Evolutionary conservation across 2,113 vertebrate species (phyloP).

Genomic region (Aldabrachelys gigantea): DNA sequence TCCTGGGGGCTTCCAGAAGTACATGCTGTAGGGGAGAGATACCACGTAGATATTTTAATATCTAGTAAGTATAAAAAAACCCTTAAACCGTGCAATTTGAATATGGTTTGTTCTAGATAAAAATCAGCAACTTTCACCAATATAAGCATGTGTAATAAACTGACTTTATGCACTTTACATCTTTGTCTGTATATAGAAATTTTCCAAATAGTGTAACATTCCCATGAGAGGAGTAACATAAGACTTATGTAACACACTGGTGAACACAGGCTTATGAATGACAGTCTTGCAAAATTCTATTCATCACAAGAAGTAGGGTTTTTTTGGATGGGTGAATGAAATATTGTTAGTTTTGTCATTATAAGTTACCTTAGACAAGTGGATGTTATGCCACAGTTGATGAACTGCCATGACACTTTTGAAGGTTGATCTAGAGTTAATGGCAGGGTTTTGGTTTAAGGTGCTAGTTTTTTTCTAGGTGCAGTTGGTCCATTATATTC

Average conservation of each 20-base stretch:
- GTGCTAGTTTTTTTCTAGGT: slow-evolving; percentile 18
- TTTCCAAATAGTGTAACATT: not conserved
- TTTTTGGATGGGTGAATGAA: not conserved
- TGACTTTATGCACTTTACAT: not conserved
- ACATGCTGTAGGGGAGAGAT: not conserved
- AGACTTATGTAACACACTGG: not conserved
- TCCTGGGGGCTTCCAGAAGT: not conserved
- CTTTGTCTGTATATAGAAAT: not conserved
- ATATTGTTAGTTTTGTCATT: not conserved
- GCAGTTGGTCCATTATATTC: slow-evolving; percentile 6
- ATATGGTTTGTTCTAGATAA: not conserved
- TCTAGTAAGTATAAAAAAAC: not conserved
- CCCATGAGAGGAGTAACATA: not conserved
- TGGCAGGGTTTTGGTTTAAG: slow-evolving; percentile 45
- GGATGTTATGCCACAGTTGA: slow-evolving; percentile 17
- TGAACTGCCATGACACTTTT: not conserved
- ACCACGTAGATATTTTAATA: not conserved
- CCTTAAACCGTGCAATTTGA: not conserved
- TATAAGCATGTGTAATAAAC: not conserved
- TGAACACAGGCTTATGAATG: not conserved
- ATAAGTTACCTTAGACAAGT: slow-evolving; percentile 12
- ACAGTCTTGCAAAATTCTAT: not conserved
- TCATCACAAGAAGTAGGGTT: not conserved
- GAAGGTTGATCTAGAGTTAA: not conserved
- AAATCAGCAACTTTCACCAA: not conserved